phyloP scores from a whole-genome alignment of 2,888 invertebrate species.

The Baronia brevicornis region DNA sequence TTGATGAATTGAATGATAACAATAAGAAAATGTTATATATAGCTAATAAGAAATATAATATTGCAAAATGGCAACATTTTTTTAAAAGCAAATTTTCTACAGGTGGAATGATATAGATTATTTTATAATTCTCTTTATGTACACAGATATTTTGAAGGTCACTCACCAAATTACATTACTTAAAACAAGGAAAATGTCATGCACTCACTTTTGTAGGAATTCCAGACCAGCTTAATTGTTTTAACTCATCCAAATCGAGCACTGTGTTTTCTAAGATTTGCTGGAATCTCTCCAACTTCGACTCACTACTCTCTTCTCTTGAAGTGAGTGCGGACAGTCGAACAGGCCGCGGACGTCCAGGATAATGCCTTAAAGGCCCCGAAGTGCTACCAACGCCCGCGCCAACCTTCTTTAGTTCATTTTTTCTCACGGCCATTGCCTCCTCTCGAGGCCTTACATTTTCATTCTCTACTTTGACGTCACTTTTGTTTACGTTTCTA shows the following conservation, averaged over 20 bases:
- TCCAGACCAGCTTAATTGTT: conserved; percentile 96
- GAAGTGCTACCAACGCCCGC: conserved; percentile 33
- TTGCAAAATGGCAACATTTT: not conserved
- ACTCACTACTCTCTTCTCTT: conserved; percentile 82
- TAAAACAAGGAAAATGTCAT: conserved; percentile 5
- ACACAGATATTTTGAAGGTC: too few species aligned
- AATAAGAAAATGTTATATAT: too few species aligned
- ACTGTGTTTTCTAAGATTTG: conserved; percentile 84
- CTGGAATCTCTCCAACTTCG: conserved; percentile 91
- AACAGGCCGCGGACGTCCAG: conserved; percentile 84
- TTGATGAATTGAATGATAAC: too few species aligned
- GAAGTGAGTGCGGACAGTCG: conserved; percentile 74
- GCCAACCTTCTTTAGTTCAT: conserved; percentile 46
- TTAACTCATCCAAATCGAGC: conserved; percentile 89
- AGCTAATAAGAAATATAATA: not conserved
- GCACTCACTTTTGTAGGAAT: conserved; percentile 90
- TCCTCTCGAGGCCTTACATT: conserved; percentile 40
- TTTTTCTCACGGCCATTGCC: conserved; percentile 42
- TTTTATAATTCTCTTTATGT: too few species aligned
- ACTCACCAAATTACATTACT: not conserved
- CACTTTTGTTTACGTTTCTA: conserved; percentile 59
- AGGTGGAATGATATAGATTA: too few species aligned
- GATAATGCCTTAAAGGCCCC: conserved; percentile 69
- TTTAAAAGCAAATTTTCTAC: conserved; percentile 8
- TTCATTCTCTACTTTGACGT: conserved; percentile 52